phyloP scores from a whole-genome alignment of 2,113 vertebrate genomes.

The Ophthalmolycus amberensis region DNA sequence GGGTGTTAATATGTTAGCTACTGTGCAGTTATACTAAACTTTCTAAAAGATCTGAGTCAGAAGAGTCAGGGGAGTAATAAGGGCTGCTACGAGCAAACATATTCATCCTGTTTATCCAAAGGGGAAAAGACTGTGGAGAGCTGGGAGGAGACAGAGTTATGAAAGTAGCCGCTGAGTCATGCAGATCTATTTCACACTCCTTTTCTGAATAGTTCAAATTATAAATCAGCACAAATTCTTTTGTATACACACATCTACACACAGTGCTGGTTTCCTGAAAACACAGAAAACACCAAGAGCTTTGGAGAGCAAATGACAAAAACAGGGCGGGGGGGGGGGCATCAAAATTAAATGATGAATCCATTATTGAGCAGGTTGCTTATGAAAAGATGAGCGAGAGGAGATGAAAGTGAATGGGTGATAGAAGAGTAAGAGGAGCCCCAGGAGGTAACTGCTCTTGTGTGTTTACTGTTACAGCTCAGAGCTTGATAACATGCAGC shows the following conservation, averaged over 20 bases:
- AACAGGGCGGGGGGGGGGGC: slow-evolving; percentile 18
- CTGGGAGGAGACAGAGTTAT: neutral
- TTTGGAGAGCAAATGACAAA: slow-evolving; percentile 47
- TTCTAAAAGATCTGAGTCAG: slow-evolving; percentile 30
- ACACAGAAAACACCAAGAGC: slow-evolving; percentile 26
- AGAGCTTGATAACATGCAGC: slow-evolving; percentile 4
- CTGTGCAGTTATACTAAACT: neutral
- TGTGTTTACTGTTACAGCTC: slow-evolving; percentile 28
- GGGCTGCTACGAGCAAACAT: slow-evolving; percentile 13
- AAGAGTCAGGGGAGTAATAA: slow-evolving; percentile 19
- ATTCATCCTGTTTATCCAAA: slow-evolving; percentile 8
- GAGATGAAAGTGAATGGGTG: slow-evolving; percentile 66
- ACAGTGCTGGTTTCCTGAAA: slow-evolving; percentile 36
- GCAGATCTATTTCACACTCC: slow-evolving; percentile 1
- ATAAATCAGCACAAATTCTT: slow-evolving; percentile 10
- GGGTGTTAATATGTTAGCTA: neutral
- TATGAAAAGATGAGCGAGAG: slow-evolving; percentile 50
- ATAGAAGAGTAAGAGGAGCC: slow-evolving; percentile 44
- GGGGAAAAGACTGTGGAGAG: slow-evolving; percentile 3
- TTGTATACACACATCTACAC: slow-evolving; percentile 17
- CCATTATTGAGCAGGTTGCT: slow-evolving; percentile 65
- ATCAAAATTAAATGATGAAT: slow-evolving; percentile 69
- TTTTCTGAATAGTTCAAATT: slow-evolving; percentile 39
- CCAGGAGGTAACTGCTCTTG: slow-evolving; percentile 34
- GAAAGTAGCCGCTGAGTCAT: slow-evolving; percentile 43